Evolutionary conservation across 2,888 invertebrate genomes (phyloP), one percentile per base, ranked within the genome.

Genomic region (Eretmocerus hayati): DNA sequence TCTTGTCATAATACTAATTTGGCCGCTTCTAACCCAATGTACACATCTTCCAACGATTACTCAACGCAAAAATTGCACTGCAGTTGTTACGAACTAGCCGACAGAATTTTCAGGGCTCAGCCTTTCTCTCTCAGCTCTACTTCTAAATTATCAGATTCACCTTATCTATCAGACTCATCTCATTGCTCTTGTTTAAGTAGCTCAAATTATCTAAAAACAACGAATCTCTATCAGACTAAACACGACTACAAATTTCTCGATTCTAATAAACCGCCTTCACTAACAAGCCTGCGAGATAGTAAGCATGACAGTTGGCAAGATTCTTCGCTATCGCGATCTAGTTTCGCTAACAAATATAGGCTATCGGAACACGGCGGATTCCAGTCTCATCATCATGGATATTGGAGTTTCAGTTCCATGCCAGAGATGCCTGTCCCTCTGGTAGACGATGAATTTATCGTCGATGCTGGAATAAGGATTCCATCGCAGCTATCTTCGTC

Each of bases 331-430:
- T 61, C 42, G 19, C 62, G 50, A 44, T 52, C 53, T 41, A 61
- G 46, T 54, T 51, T 55, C 5, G 44, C 46, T 18, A 54, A 38
- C 39, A 50, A 54, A n/a, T 50, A 54, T 21, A 37, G 37, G n/a
- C 13, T 21, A 37, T 61, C 63, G 19, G 62, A 62, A 20, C 50
- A 62, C 23, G 55, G 59, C 8, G 59, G 58, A 30, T 53, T 62
- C n/a, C 52, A 49, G 33, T 42, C 61, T 18, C 63, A 66, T 36
- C 64, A 66, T 53, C 68, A 69, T 52, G 63, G 66, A 43, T 68
- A 66, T 63, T 71, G 69, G 71, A 62, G 62, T 66, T 71, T 69
- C 62, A 71, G 70, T 46, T 70, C 71, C 33, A 64, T 67, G 66
- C 68, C 69, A 4, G 66, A 67, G 50, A 65, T 69, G 31, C 66